A percentile compares a stretch with the other conserved stretches of the same genome.
These are phyloP conservation scores for Apteryx owenii DNA, from an alignment of 2,113 vertebrate genomes.

Conservation along the genomic window DNA sequence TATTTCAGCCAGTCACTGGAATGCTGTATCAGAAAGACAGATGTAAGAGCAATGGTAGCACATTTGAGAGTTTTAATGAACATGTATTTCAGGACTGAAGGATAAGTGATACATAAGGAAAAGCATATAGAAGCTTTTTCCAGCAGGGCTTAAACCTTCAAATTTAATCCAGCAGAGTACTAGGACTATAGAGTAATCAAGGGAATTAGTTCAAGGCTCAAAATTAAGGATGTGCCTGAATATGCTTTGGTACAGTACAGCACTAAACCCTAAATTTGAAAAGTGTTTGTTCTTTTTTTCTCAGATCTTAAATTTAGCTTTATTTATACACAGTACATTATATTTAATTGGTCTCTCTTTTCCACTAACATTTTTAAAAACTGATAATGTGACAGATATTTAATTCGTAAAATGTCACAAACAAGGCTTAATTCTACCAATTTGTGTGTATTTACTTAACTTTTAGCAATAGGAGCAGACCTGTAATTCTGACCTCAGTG, in stretches of 20 bases:
- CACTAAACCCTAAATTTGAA: neutral
- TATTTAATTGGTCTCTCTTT: neutral
- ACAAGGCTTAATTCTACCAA: neutral
- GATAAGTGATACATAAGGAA: neutral
- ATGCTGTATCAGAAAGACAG: neutral
- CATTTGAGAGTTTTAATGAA: neutral
- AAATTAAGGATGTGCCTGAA: neutral
- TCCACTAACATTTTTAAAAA: neutral
- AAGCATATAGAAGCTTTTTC: neutral
- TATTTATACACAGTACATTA: neutral
- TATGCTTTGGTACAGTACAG: neutral
- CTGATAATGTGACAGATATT: neutral
- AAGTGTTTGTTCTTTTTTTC: neutral
- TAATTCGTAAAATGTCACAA: neutral
- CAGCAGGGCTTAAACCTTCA: neutral
- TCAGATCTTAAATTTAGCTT: neutral
- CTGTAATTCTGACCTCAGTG: neutral
- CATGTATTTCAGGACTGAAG: neutral
- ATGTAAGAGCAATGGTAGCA: neutral
- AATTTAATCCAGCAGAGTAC: neutral
- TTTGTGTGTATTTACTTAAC: rapidly evolving
- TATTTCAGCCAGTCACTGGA: neutral
- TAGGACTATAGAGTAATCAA: neutral
- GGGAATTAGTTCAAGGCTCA: neutral
- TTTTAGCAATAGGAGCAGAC: neutral